phyloP scores from a whole-genome alignment of 2,113 vertebrate genomes.

The Pseudopodoces humilis region DNA sequence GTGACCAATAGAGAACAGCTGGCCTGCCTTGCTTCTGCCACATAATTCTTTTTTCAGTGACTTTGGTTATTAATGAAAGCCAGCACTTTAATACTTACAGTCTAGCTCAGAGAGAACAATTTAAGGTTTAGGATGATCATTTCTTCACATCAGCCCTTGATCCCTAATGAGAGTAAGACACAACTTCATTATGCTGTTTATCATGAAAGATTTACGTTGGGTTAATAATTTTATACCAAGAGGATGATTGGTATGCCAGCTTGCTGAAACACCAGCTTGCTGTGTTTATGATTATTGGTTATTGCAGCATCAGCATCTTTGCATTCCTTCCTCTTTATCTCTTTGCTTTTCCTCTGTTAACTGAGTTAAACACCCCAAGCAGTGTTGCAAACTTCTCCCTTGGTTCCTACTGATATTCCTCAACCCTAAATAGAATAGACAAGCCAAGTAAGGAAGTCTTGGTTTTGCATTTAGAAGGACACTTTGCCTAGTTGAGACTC shows the following conservation, averaged over 20 bases:
- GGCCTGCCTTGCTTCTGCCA: neutral
- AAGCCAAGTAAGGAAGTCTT: neutral
- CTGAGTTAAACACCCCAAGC: neutral
- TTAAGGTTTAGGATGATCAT: neutral
- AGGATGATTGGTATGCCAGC: neutral
- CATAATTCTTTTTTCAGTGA: neutral
- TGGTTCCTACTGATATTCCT: neutral
- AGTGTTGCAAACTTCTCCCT: neutral
- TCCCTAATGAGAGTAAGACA: neutral
- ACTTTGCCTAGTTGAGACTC: neutral
- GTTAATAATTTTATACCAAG: neutral
- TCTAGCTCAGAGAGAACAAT: neutral
- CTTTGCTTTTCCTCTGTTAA: neutral
- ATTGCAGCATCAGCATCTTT: neutral
- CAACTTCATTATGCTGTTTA: neutral
- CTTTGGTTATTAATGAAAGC: neutral
- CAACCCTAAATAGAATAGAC: neutral
- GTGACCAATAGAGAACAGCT: neutral
- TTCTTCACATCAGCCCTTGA: neutral
- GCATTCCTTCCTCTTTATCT: neutral
- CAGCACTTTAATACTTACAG: neutral
- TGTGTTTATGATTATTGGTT: neutral
- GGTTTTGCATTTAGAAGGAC: neutral
- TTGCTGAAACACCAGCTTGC: neutral
- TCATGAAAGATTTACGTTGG: neutral